Evolutionary conservation across 2,888 invertebrate genomes (phyloP).

Genomic region (Omphaloscelis lunosa): DNA sequence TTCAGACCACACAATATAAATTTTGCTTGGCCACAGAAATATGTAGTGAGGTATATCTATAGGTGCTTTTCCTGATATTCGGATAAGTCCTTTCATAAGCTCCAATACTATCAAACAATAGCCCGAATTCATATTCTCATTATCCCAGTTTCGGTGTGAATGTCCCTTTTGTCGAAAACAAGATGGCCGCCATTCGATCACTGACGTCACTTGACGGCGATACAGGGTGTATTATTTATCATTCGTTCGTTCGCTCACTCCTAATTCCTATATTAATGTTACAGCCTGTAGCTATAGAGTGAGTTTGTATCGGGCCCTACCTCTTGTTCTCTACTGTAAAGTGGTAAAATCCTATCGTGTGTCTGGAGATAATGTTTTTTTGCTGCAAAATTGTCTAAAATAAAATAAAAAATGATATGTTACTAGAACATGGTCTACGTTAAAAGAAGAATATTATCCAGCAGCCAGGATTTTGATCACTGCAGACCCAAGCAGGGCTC

Average conservation of each 20-base stretch:
- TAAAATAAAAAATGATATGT: no score
- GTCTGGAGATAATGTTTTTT: no score
- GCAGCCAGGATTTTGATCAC: no score
- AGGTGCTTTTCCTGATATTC: constrained; percentile 1
- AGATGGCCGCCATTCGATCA: constrained; percentile 63
- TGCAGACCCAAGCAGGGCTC: no score
- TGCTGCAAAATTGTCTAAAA: no score
- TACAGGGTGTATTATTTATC: constrained; percentile 70
- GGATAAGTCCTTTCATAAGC: constrained; percentile 10
- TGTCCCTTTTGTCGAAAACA: constrained; percentile 48
- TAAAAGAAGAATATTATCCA: no score
- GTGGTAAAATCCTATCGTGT: not conserved
- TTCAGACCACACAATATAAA: no score
- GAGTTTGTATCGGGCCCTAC: constrained; percentile 47
- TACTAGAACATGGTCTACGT: no score
- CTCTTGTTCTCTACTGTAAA: constrained; percentile 1
- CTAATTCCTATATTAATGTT: constrained; percentile 73
- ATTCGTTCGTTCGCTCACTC: constrained; percentile 56
- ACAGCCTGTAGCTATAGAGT: constrained; percentile 54
- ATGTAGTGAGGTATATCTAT: not conserved
- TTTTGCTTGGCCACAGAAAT: not conserved
- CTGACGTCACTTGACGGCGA: constrained; percentile 58
- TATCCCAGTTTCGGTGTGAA: constrained; percentile 37
- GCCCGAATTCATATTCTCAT: constrained; percentile 32
- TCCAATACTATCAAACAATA: constrained; percentile 24